phyloP scores from a whole-genome alignment of 1,140 invertebrate species.

The Sinonovacula constricta region DNA sequence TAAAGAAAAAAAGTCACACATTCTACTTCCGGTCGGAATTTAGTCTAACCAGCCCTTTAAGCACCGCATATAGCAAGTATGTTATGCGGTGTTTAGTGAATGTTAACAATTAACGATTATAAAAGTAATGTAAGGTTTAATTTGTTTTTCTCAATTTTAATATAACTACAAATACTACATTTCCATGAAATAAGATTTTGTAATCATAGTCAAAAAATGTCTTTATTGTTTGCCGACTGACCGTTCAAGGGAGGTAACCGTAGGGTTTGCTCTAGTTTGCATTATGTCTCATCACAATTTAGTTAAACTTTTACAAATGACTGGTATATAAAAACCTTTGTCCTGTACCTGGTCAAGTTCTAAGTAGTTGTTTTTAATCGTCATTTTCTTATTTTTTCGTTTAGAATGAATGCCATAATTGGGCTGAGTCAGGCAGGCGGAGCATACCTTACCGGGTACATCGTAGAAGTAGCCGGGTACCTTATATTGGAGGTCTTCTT shows the following conservation, averaged over 20 bases:
- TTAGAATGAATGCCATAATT: not conserved
- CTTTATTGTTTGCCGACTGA: too few relatives aligned
- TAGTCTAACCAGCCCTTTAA: too few relatives aligned
- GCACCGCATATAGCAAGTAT: too few relatives aligned
- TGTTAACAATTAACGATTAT: too few relatives aligned
- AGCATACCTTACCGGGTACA: not conserved
- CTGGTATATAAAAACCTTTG: not conserved
- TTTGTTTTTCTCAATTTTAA: too few relatives aligned
- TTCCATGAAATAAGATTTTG: too few relatives aligned
- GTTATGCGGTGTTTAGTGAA: too few relatives aligned
- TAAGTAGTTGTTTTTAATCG: not conserved
- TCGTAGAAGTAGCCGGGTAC: not conserved
- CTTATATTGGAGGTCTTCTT: not conserved
- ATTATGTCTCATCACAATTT: not conserved
- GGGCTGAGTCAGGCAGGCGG: not conserved
- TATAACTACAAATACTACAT: too few relatives aligned
- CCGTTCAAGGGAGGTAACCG: not conserved
- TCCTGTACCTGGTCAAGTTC: not conserved
- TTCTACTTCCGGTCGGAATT: too few relatives aligned
- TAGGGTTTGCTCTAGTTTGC: not conserved
- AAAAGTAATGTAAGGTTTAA: too few relatives aligned
- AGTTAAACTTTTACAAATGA: not conserved
- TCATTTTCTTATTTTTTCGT: not conserved
- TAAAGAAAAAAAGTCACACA: too few relatives aligned
- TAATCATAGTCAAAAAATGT: too few relatives aligned